Evolutionary conservation across 2,888 invertebrate species (phyloP).

Genomic region (Drosophila demipolita): DNA sequence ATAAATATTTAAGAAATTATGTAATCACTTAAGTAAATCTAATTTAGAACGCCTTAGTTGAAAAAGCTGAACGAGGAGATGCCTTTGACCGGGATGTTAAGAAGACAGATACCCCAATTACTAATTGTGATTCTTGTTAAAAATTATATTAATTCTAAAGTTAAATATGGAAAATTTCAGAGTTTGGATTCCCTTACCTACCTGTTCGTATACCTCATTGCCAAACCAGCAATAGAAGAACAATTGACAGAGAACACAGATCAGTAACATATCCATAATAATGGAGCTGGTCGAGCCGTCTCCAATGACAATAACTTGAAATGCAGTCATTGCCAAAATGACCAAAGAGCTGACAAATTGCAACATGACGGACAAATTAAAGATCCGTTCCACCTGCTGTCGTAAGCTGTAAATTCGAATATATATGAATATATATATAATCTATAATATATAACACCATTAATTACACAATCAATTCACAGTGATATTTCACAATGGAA

Average conservation of each 20-base stretch:
- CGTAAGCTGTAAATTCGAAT: constrained; percentile 55
- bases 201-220: constrained; percentile 72
- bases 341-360: constrained; percentile 73
- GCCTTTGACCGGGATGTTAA: too few relatives aligned
- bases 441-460: background rate
- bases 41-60: background rate
- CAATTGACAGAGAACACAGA: constrained; percentile 72
- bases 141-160: too few relatives aligned
- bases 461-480: constrained; percentile 62
- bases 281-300: constrained; percentile 55
- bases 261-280: constrained; percentile 70
- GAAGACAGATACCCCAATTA: too few relatives aligned
- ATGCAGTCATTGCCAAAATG: constrained; percentile 73
- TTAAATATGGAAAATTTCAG: too few relatives aligned
- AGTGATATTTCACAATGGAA: constrained; percentile 64
- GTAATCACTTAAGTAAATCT: too few relatives aligned
- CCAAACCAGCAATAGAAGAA: constrained; percentile 79
- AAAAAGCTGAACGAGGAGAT: background rate
- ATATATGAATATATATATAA: background rate
- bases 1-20: too few relatives aligned
- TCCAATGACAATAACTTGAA: constrained; percentile 66
- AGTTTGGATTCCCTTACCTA: background rate
- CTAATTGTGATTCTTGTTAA: too few relatives aligned
- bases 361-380: constrained; percentile 64
- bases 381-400: constrained; percentile 64